Conservation (phyloP, 2,113 vertebrate genomes). For the Xiphias gladius region DNA sequence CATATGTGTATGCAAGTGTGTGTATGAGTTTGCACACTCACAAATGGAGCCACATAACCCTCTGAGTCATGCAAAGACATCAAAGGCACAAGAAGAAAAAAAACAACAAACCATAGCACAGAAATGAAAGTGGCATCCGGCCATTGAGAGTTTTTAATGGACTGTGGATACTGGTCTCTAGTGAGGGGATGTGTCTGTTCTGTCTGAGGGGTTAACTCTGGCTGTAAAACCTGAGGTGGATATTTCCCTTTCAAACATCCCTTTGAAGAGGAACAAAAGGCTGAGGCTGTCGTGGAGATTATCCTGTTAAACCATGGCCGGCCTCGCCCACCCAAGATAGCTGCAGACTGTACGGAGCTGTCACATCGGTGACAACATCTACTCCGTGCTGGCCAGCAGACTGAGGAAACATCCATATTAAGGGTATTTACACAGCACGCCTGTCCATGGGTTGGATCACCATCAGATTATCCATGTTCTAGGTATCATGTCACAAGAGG, state of each 20-base stretch:
- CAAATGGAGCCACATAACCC: constrained; percentile 19
- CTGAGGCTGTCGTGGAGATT: constrained; percentile 66
- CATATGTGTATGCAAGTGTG: neutral
- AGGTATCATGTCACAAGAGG: constrained; percentile 51
- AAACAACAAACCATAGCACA: neutral
- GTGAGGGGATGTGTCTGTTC: constrained; percentile 35
- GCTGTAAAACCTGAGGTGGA: constrained; percentile 74
- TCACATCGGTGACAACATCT: constrained; percentile 23
- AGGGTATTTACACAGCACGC: constrained; percentile 30
- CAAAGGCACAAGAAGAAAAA: constrained; percentile 29
- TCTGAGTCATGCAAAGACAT: constrained; percentile 48
- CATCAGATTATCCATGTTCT: constrained; percentile 42
- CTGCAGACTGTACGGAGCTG: constrained; percentile 41
- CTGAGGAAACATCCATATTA: constrained; percentile 21
- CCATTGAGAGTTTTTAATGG: constrained; percentile 30
- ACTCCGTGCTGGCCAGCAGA: constrained; percentile 17
- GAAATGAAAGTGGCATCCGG: constrained; percentile 34
- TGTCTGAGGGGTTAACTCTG: constrained; percentile 48
- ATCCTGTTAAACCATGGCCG: constrained; percentile 58
- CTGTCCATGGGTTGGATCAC: constrained; percentile 37
- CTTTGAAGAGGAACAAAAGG: constrained; percentile 82
- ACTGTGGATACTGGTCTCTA: constrained; percentile 47
- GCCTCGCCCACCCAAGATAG: constrained; percentile 78
- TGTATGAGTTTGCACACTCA: neutral
- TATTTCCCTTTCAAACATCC: constrained; percentile 66